phyloP scores from a whole-genome alignment of 2,113 vertebrate genomes.

The Malurus cyaneus region DNA sequence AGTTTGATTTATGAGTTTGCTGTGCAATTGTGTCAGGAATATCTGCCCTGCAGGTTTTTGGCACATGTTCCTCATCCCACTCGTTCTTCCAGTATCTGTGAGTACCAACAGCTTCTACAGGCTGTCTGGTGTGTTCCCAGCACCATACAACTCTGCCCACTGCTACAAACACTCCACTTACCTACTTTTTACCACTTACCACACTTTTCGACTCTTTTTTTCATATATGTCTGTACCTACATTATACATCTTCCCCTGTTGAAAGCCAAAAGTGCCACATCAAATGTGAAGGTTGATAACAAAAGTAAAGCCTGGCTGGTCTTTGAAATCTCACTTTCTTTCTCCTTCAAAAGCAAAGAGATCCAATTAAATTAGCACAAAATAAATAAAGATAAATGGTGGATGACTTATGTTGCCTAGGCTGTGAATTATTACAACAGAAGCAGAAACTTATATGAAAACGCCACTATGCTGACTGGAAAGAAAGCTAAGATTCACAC shows the following conservation, averaged over 20 bases:
- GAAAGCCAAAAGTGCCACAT: not conserved
- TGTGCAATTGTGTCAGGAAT: not conserved
- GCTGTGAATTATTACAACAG: not conserved
- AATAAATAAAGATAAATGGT: not conserved
- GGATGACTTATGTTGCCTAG: not conserved
- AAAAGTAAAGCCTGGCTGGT: not conserved
- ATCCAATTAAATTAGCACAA: not conserved
- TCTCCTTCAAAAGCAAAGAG: not conserved
- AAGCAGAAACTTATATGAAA: not conserved
- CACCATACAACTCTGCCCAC: not conserved
- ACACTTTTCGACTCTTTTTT: not conserved
- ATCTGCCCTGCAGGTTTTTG: constrained; percentile 24
- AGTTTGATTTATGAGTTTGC: constrained; percentile 59
- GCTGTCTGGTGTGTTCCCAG: not conserved
- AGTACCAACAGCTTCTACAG: not conserved
- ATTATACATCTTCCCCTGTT: not conserved
- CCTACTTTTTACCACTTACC: not conserved
- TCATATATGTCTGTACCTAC: not conserved
- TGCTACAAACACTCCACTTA: not conserved
- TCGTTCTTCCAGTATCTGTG: not conserved
- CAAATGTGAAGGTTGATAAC: not conserved
- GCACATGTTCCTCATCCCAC: not conserved
- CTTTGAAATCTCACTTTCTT: not conserved
- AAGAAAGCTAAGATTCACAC: not conserved
- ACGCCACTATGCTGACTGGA: not conserved